Evolutionary conservation across 2,113 vertebrate genomes (phyloP), one percentile per base, ranked within the genome.

Genomic region (Pedetes capensis): DNA sequence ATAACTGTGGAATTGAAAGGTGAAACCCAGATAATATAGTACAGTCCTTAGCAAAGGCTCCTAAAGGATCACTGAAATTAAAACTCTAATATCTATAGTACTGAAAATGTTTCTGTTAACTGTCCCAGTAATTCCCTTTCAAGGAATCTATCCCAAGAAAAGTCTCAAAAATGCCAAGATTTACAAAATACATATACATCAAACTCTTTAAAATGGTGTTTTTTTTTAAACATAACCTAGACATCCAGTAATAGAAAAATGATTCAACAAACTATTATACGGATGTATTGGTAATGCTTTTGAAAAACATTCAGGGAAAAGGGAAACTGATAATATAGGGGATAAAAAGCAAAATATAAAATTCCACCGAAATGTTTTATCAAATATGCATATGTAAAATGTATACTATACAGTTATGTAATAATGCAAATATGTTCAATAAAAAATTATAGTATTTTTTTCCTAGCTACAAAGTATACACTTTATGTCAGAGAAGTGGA

Each of bases 111-210:
- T 61, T 34, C 39, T 39, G 81, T 80, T 72, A 92, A 57, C 34
- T 74, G 63, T 22, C 13, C 49, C 10, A 49, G 34, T 68, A 91
- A 93, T 72, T 89, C 9, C 18, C 87, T 59, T 81, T 69, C 49
- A 83, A 87, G 29, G 34, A 74, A 66, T 79, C 57, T 74, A 34
- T 37, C 27, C 49, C 42, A 93, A 93, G 29, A 39, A 95, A 93
- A 75, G 1, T 91, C 37, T 72, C 39, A 87, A 79, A 66, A 18
- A 72, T 32, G 39, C 27, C 59, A 79, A 71, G 42, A 89, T 74
- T 89, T 78, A 55, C 44, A 72, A 96, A 90, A 96, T 74, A 61
- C 39, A 72, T 37, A 14, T 55, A n/a, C n/a, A n/a, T n/a, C n/a
- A n/a, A n/a, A n/a, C n/a, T n/a, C n/a, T 16, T 86, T 64, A 64